These are phyloP conservation scores for Epirrita christyi DNA, from an alignment of 2,888 invertebrate genomes.

Conservation along the genomic window DNA sequence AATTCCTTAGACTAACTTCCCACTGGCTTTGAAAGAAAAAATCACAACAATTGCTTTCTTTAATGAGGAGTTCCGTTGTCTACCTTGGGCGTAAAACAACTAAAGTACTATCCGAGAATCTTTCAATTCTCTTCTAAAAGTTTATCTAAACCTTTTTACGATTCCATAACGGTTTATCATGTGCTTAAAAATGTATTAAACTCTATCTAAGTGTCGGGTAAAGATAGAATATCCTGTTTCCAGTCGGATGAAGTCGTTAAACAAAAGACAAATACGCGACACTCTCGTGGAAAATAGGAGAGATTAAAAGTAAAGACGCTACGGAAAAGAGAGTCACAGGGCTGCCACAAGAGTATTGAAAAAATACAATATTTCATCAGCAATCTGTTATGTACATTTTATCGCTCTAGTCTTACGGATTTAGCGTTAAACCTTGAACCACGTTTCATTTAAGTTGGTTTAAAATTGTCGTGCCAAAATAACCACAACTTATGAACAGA, in stretches of 20 bases:
- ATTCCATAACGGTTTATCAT: background rate
- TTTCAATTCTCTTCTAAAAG: background rate
- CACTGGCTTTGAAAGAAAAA: too few relatives aligned
- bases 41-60: constrained; percentile 24
- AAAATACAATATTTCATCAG: too few relatives aligned
- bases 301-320: constrained; percentile 72
- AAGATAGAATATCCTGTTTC: constrained; percentile 56
- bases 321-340: constrained; percentile 50
- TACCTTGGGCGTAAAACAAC: too few relatives aligned
- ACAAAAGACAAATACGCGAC: constrained; percentile 76
- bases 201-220: constrained; percentile 37
- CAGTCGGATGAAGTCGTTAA: constrained; percentile 66
- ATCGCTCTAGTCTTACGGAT: too few relatives aligned
- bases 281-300: constrained; percentile 70
- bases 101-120: too few relatives aligned
- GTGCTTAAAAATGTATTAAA: constrained; percentile 23
- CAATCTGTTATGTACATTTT: too few relatives aligned
- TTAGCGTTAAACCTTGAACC: too few relatives aligned
- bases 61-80: too few relatives aligned
- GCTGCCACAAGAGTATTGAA: constrained; percentile 41
- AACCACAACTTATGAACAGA: too few relatives aligned
- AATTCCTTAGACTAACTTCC: too few relatives aligned
- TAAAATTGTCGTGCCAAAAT: too few relatives aligned
- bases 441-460: too few relatives aligned
- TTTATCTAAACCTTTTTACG: constrained; percentile 14